Base-by-base conservation (phyloP, 2,113 vertebrate species). In the Cichladusa arquata region DNA sequence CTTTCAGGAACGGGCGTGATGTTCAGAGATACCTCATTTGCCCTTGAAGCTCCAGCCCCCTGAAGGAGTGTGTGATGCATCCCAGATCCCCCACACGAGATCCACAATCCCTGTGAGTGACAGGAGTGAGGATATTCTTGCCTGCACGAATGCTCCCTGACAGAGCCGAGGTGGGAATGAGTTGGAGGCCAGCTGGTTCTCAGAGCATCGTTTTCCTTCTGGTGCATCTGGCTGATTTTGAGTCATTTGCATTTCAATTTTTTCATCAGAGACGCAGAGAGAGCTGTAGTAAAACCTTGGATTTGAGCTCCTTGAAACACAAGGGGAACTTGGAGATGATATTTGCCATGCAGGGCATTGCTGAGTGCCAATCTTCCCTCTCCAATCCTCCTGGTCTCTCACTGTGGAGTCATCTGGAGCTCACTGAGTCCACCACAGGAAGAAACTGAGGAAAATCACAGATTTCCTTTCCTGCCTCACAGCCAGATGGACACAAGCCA, bases 1-100 rank as follows among this genome's bases (percentile, higher is more conserved):
- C 65, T 53, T 87, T 65, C 91, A 48, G 95, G 38, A 81, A 73
- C 0, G 40, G 70, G 33, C 23, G 58, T 44, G 92, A 86, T 93
- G 77, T 24, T 88, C 28, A 96, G 87, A 89, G 87, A 89, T 80
- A 96, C 94, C 86, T 92, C 92, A 77, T 81, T 86, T 71, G 91
- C 91, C 80, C 93, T 88, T 67, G 77, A 73, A 95, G 73, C 69
- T 93, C 45, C 87, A 95, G 66, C 95, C 88, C 57, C 87, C 89
- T 84, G 92, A 78, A 65, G 56, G 77, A 20, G 80, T 10, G 57
- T 83, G 86, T 20, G 57, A 90, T 93, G 88, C 44, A 90, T 90
- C 81, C 47, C 56, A 91, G 91, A 93, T 91, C 96, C 96, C 95
- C 91, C 80, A 40, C 84, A 70, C 89, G 94, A 73, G 90, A 82